phyloP scores from a whole-genome alignment of 1,140 invertebrate species.

The Pseudobourletiella spinata region DNA sequence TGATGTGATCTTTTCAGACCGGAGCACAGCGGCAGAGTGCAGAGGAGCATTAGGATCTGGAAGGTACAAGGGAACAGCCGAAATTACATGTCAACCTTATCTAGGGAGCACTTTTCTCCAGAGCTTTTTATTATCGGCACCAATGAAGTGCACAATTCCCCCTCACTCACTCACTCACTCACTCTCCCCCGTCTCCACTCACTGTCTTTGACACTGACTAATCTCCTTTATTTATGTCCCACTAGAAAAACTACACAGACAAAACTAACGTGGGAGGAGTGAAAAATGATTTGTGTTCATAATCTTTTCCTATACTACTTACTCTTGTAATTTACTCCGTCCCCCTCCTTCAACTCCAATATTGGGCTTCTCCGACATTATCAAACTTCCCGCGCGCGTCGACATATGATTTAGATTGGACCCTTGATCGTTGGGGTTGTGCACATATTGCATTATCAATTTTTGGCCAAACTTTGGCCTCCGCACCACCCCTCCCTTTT shows the following conservation, averaged over 20 bases:
- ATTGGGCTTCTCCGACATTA: no score
- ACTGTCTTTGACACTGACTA: conserved; percentile 1
- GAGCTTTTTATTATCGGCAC: conserved; percentile 1
- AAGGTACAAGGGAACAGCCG: not conserved
- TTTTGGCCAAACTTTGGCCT: not conserved
- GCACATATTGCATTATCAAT: not conserved
- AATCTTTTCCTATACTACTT: not conserved
- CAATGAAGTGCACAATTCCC: conserved; percentile 11
- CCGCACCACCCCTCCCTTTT: not conserved
- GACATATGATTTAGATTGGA: not conserved
- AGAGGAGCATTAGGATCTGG: no score
- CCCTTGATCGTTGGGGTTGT: not conserved
- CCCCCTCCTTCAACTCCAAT: not conserved
- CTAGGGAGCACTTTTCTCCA: not conserved
- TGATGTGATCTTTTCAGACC: conserved; percentile 8
- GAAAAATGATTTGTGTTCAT: conserved; percentile 7
- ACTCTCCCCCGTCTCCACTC: not conserved
- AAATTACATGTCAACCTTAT: conserved; percentile 10
- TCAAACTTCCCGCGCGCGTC: no score
- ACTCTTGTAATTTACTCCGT: not conserved
- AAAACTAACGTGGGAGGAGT: no score
- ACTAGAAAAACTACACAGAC: no score
- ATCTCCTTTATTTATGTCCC: conserved; percentile 7
- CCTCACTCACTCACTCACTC: no score
- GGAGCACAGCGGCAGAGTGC: no score